Conservation (phyloP, 2,113 vertebrate genomes). For the Ceyx margarethae region DNA sequence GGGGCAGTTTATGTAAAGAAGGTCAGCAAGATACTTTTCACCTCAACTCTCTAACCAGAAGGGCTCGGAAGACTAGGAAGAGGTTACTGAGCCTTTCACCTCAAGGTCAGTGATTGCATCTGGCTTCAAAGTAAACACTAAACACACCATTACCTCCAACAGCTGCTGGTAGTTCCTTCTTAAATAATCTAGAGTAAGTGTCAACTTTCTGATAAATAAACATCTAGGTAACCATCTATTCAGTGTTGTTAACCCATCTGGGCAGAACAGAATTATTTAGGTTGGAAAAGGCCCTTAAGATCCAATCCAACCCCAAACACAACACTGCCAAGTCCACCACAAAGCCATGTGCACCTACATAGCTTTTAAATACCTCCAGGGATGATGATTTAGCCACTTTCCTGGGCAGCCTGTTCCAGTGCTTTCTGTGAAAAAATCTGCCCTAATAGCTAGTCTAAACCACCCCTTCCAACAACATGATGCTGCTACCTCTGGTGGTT, state of each 20-base stretch:
- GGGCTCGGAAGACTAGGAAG: not conserved
- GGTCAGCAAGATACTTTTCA: not conserved
- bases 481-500: not conserved
- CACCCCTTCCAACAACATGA: rapidly evolving
- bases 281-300: not conserved
- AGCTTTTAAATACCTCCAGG: not conserved
- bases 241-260: not conserved
- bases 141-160: not conserved
- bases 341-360: rapidly evolving
- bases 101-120: conserved; percentile 15
- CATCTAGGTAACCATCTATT: not conserved
- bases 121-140: conserved; percentile 15
- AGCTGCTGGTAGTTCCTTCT: conserved; percentile 14
- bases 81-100: not conserved
- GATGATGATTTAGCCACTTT: not conserved
- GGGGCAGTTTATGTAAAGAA: not conserved
- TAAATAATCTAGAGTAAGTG: not conserved
- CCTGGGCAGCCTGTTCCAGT: not conserved
- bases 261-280: not conserved
- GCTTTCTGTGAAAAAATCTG: not conserved
- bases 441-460: not conserved
- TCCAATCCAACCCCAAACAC: not conserved
- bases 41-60: not conserved
- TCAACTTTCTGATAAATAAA: conserved; percentile 5
- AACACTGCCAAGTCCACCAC: not conserved